These are phyloP conservation scores for Ylistrum balloti DNA, from an alignment of 1,140 invertebrate species.

Conservation along the genomic window DNA sequence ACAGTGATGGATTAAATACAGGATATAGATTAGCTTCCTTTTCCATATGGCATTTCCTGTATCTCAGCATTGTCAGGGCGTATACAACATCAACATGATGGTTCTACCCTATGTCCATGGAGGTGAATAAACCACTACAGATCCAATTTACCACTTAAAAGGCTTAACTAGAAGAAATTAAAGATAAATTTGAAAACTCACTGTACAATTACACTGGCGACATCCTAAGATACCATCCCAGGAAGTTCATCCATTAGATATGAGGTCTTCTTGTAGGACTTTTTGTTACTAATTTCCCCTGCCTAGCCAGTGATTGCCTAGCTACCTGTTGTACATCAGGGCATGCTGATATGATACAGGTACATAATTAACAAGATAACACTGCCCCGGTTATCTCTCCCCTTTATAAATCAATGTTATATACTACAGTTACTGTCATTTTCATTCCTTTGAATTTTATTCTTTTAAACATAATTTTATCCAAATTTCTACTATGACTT, in stretches of 20 bases:
- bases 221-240: background rate
- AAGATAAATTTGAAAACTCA: background rate
- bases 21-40: background rate
- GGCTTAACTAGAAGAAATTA: no score
- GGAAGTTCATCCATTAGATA: no score
- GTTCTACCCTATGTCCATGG: no score
- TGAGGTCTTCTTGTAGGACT: background rate
- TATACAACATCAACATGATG: no score
- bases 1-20: background rate
- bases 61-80: background rate
- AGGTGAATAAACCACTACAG: no score
- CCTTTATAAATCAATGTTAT: conserved; percentile 9
- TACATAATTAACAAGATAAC: conserved; percentile 30
- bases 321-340: background rate
- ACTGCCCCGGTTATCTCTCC: background rate
- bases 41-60: background rate
- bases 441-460: background rate
- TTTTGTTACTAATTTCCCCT: background rate
- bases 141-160: no score
- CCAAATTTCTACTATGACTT: background rate
- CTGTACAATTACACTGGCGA: background rate
- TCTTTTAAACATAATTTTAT: background rate
- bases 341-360: background rate
- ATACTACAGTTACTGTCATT: background rate
- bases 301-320: background rate